Base-by-base conservation (phyloP, 2,113 vertebrate genomes). In the Leiothrix lutea region DNA sequence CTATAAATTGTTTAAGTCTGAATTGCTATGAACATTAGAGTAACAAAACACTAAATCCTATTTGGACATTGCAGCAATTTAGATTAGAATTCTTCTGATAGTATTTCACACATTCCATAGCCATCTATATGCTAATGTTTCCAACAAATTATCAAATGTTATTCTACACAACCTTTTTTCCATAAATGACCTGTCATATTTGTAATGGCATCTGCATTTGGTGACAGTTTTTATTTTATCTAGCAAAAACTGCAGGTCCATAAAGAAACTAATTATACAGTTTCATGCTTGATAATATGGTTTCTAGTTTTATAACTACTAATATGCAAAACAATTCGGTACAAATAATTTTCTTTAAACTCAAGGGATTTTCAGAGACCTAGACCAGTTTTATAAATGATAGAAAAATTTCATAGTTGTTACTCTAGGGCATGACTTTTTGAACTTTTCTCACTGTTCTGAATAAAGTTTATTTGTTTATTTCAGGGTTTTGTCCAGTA, bases 51-150 rank as follows among this genome's bases (percentile, higher is more conserved):
- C 56, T 96, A 95, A 95, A 94, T 95, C 91, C 85, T 96, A 54
- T 94, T 95, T 96, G 89, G 90, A 95, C 89, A 74, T 81, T 93
- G 81, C n/a, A 85, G 75, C 81, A 94, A 95, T 96, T 95, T 96
- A 96, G 61, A 97, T 97, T 97, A 97, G 80, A 97, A 97, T 93
- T 93, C 86, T 95, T 95, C 73, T 94, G 92, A 96, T 97, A 97
- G 94, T 95, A 97, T 97, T 98, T 98, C 94, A 97, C 82, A 96
- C 71, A 96, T 95, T 84, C 94, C 77, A 74, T 90, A 96, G 72
- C 96, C 85, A 98, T 98, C 96, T 98, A 97, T 98, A 98, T 98
- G 98, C 97, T 98, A 98, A 98, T 98, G 91, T 95, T 97, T 91
- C 95, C 78, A 96, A 92, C 91, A 97, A 98, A 98, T 98, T 98